These are phyloP conservation scores for Pachyuromys duprasi DNA, from an alignment of 2,797 vertebrate genomes.

Conservation along the genomic window DNA sequence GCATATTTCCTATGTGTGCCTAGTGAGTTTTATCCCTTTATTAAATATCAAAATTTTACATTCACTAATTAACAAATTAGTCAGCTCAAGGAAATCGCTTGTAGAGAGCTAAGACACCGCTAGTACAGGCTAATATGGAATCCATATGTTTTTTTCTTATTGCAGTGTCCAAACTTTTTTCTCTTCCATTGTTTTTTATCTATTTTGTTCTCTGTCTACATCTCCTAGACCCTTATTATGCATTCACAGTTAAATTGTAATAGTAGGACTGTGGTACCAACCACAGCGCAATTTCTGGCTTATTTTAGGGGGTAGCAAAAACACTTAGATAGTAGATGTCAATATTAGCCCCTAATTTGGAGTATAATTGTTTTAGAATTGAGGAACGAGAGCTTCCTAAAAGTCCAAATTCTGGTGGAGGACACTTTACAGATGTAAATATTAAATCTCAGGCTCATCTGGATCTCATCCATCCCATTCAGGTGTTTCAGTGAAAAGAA, in stretches of 20 bases:
- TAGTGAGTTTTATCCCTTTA: background rate
- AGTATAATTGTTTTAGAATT: slow-evolving; percentile 36
- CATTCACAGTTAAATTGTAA: background rate
- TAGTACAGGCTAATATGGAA: background rate
- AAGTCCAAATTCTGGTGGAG: background rate
- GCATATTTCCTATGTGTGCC: background rate
- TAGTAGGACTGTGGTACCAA: background rate
- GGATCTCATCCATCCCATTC: background rate
- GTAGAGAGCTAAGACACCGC: background rate
- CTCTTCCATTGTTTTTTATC: background rate
- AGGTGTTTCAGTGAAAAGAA: background rate
- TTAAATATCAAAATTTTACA: background rate
- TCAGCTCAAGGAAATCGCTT: background rate
- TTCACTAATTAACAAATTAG: background rate
- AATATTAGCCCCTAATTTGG: background rate
- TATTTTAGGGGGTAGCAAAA: background rate
- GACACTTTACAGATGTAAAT: background rate
- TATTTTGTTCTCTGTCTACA: background rate
- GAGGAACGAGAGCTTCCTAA: background rate
- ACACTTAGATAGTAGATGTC: background rate
- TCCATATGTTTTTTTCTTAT: background rate
- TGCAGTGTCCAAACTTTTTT: background rate
- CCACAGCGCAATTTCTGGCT: background rate
- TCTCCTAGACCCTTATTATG: background rate
- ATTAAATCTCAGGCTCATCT: background rate